Base-by-base conservation (phyloP, 1,140 invertebrate species). In the Hycleus phaleratus region DNA sequence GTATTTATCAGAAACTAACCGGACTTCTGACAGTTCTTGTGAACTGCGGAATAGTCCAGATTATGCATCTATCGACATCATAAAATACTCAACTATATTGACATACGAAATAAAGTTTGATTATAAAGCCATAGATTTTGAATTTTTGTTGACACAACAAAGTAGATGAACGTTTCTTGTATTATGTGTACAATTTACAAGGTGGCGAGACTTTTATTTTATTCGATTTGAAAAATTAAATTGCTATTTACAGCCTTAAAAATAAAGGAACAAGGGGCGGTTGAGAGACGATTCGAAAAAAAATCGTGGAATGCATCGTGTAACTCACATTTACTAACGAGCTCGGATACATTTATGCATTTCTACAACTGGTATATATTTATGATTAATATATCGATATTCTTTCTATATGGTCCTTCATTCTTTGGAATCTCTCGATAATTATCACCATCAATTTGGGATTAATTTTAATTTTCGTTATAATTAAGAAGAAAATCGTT, bases 241-340 rank as follows among this genome's bases (percentile, higher is more conserved):
- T 65, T 60, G 64, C 59, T 65, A 61, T 65, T 65, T 65, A 65
- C 59, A 57, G 64, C 43, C 43, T 56, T n/a, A 39, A 59, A 65
- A 65, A 65, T 59, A 54, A 46, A 39, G 32, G 0, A 32, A 5
- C 32, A 32, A 32, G 32, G 7, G 4, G 4, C 4, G 32, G 7
- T 5, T 7, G 32, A 32, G 32, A 32, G 32, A 18, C 18, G 18
- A 18, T 18, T 18, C 1, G 18, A 18, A 32, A 32, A 32, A 32
- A 32, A 32, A 32, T 32, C 32, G 7, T 3, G 32, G 32, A 32
- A 32, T 32, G 32, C 32, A 32, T 32, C 48, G 50, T 46, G 59
- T 61, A 54, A 58, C 49, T 61, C 62, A 61, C 58, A 38, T 46
- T 46, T 56, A 44, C 64, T 65, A 65, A 65, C 64, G 64, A 63